Evolutionary conservation across 2,797 vertebrate species (phyloP).

Genomic region (Neosilurus hyrtlii): DNA sequence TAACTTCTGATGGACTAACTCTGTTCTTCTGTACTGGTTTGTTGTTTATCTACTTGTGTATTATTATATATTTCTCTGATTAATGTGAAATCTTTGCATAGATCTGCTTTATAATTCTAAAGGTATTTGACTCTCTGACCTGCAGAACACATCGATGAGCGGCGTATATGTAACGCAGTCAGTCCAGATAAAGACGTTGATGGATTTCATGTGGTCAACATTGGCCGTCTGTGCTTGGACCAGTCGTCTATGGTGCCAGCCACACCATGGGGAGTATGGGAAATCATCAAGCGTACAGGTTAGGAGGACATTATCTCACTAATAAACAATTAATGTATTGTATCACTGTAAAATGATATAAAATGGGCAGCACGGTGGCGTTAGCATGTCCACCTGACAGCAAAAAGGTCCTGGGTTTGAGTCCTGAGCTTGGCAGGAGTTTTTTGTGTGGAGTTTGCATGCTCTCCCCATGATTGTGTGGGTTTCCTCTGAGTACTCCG

Average conservation of each 20-base stretch:
- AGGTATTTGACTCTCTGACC: neutral
- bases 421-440: too few species aligned
- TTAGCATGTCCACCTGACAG: too few species aligned
- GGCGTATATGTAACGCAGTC: slow-evolving; percentile 88
- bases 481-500: too few species aligned
- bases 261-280: slow-evolving; percentile 93
- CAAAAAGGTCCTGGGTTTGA: too few species aligned
- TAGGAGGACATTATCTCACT: neutral
- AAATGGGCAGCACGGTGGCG: too few species aligned
- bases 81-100: neutral
- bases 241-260: slow-evolving; percentile 94
- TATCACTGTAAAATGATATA: too few species aligned
- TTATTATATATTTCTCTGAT: neutral
- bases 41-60: too few species aligned
- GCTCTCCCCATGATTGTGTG: too few species aligned
- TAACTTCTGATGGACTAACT: too few species aligned
- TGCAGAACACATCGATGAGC: slow-evolving; percentile 90
- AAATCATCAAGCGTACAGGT: slow-evolving; percentile 97
- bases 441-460: too few species aligned
- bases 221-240: slow-evolving; percentile 94
- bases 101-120: neutral
- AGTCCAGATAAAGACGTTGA: slow-evolving; percentile 92
- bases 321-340: neutral
- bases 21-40: too few species aligned
- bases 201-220: slow-evolving; percentile 93